Conservation (phyloP, 2,113 vertebrate species). For the Pyxicephalus adspersus region DNA sequence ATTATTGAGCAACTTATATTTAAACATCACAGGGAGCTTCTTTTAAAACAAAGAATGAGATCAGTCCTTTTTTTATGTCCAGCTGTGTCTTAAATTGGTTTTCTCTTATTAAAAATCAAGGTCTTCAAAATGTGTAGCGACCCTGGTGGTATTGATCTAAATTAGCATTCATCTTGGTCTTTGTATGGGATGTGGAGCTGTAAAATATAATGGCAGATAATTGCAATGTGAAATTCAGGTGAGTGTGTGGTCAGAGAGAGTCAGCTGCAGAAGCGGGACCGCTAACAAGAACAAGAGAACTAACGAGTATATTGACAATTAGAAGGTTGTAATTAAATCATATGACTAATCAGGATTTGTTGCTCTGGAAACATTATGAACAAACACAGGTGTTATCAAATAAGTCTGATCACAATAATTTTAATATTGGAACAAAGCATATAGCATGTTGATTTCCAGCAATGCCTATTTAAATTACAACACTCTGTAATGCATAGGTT, state of each 20-base stretch:
- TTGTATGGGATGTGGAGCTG: neutral
- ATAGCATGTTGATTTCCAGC: too few species aligned
- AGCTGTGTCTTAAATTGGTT: neutral
- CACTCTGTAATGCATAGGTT: too few species aligned
- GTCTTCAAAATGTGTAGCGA: neutral
- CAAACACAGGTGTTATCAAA: neutral
- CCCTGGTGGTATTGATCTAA: neutral
- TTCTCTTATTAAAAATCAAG: neutral
- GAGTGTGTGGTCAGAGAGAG: neutral
- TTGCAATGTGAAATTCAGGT: neutral
- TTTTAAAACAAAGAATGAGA: too few species aligned
- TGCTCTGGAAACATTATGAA: neutral
- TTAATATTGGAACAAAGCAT: too few species aligned
- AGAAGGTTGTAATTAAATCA: neutral
- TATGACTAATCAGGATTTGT: neutral
- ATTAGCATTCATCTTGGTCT: neutral
- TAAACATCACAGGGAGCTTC: too few species aligned
- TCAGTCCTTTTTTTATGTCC: too few species aligned
- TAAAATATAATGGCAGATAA: neutral
- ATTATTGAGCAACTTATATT: too few species aligned
- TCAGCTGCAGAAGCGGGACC: neutral
- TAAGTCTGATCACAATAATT: too few species aligned
- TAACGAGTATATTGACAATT: neutral
- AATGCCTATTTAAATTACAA: too few species aligned
- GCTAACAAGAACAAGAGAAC: neutral